Percentiles rank a stretch among this genome's conserved stretches.
Conservation (phyloP, 2,113 vertebrate species). For the Acrocephalus kingi region DNA sequence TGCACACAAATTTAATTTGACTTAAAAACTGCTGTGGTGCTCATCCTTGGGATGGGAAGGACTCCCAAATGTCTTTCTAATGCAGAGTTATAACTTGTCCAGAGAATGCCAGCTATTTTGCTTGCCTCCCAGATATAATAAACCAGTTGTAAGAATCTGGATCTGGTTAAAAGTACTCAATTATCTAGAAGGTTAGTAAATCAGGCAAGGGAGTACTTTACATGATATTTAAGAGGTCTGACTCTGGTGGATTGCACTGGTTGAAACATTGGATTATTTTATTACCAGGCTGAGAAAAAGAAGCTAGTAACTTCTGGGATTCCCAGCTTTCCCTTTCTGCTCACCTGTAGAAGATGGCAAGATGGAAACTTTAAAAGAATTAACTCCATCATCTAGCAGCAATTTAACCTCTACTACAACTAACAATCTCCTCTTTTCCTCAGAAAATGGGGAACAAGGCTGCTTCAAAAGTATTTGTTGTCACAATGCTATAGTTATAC, state of each 20-base stretch:
- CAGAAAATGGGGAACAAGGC: neutral
- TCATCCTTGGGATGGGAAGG: neutral
- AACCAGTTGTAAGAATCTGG: neutral
- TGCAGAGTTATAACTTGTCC: neutral
- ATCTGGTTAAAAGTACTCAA: neutral
- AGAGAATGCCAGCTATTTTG: neutral
- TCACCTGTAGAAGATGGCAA: rapidly evolving
- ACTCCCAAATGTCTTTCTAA: neutral
- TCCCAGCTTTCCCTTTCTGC: neutral
- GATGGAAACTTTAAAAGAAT: neutral
- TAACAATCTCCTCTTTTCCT: neutral
- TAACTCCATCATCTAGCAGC: neutral
- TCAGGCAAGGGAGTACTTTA: neutral
- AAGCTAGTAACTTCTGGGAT: neutral
- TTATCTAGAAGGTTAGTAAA: neutral
- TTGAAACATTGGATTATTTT: neutral
- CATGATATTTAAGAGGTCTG: neutral
- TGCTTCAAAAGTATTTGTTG: neutral
- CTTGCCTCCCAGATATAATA: neutral
- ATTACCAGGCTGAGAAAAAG: neutral
- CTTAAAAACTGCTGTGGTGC: neutral
- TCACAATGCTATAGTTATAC: neutral
- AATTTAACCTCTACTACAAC: neutral
- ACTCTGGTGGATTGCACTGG: neutral
- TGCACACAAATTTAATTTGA: neutral